Conservation (phyloP, 2,888 invertebrate species). For the Phania funesta region DNA sequence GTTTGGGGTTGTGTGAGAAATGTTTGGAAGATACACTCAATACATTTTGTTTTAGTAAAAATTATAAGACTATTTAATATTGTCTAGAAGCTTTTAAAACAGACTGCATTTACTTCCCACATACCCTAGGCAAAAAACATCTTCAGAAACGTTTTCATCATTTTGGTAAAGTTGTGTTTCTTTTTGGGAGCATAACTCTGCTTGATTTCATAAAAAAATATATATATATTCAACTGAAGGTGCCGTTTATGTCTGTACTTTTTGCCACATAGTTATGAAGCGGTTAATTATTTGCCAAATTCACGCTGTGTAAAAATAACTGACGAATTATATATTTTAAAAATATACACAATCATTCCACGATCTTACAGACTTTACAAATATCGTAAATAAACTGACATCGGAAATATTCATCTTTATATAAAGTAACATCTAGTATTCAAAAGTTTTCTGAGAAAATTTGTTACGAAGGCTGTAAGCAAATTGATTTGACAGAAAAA, state of each 20-base stretch:
- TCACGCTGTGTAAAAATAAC: no score
- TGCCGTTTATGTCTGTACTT: slow-evolving; percentile 21
- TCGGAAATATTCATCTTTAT: no score
- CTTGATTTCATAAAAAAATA: slow-evolving; percentile 6
- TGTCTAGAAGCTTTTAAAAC: neutral
- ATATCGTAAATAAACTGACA: no score
- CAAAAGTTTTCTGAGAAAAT: no score
- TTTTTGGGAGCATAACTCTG: slow-evolving; percentile 29
- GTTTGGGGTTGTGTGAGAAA: neutral
- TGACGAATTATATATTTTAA: no score
- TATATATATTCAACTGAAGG: slow-evolving; percentile 2
- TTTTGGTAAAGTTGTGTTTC: slow-evolving; percentile 31
- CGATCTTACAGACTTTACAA: no score
- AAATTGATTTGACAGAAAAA: no score
- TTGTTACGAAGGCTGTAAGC: no score
- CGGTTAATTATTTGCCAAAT: slow-evolving; percentile 66
- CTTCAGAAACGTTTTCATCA: neutral
- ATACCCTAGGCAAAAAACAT: neutral
- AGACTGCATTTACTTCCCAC: no score
- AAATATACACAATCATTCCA: no score
- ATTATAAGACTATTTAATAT: neutral
- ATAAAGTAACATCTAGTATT: no score
- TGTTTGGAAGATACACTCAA: neutral
- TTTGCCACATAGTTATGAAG: slow-evolving; percentile 54
- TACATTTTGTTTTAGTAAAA: neutral